phyloP scores from a whole-genome alignment of 2,888 invertebrate genomes.

The Agrochola lychnidis region DNA sequence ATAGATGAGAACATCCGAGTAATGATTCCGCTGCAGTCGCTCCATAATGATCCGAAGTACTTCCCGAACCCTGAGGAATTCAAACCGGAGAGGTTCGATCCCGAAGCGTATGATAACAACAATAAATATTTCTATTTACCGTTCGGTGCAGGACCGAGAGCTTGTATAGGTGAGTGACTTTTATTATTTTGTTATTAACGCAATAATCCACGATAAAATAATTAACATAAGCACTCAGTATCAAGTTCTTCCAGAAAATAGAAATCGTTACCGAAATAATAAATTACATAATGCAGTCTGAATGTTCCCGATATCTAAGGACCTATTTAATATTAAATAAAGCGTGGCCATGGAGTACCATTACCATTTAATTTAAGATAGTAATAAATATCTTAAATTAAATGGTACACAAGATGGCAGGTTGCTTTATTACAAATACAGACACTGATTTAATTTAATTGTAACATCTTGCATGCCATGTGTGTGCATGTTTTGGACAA shows the following conservation, averaged over 20 bases:
- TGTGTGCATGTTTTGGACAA: too few relatives aligned
- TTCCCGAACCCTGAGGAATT: conserved; percentile 66
- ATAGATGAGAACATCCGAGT: conserved; percentile 49
- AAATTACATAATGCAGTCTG: too few relatives aligned
- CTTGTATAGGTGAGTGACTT: conserved; percentile 63
- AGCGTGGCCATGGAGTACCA: background rate
- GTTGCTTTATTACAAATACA: background rate
- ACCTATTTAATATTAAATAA: background rate
- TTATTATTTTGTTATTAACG: background rate
- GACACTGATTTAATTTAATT: background rate
- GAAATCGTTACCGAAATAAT: too few relatives aligned
- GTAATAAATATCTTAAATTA: background rate
- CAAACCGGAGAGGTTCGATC: conserved; percentile 66
- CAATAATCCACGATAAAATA: background rate
- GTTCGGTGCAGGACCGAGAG: conserved; percentile 65
- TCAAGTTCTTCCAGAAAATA: too few relatives aligned
- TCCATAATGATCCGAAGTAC: conserved; percentile 45
- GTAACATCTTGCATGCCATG: too few relatives aligned
- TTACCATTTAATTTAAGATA: background rate
- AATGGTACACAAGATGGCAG: background rate
- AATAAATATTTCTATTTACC: conserved; percentile 63
- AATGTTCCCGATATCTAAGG: too few relatives aligned
- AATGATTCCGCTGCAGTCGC: conserved; percentile 59
- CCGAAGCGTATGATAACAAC: conserved; percentile 50
- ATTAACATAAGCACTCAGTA: too few relatives aligned